phyloP scores from a whole-genome alignment of 2,113 vertebrate genomes.

The human region DNA sequence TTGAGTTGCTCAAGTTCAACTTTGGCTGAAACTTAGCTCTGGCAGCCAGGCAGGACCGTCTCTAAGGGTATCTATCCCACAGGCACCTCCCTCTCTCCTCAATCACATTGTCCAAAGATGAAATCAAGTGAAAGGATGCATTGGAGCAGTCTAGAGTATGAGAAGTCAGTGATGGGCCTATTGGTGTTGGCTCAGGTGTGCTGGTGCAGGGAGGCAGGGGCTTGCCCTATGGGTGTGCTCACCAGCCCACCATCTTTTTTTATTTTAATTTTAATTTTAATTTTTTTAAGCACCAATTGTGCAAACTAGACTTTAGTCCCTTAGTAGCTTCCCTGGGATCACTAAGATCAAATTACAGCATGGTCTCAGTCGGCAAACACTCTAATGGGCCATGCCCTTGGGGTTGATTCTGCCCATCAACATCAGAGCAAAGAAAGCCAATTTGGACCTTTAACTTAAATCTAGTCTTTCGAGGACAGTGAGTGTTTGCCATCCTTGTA shows the following conservation, averaged over 20 bases:
- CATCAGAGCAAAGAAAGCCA: background rate
- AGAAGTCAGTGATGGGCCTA: background rate
- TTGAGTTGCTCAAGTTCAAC: constrained; percentile 24
- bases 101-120: background rate
- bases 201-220: background rate
- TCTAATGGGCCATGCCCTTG: background rate
- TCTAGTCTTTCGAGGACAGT: background rate
- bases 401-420: background rate
- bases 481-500: background rate
- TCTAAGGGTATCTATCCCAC: background rate
- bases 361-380: background rate
- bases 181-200: background rate
- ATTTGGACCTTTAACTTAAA: background rate
- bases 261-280: too few species aligned
- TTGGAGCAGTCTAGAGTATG: background rate
- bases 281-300: background rate
- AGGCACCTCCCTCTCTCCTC: background rate
- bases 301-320: background rate
- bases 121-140: background rate
- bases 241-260: too few species aligned
- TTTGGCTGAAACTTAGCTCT: background rate
- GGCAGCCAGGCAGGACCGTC: background rate
- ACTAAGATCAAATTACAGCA: background rate
- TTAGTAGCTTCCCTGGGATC: background rate
- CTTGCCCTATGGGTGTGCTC: background rate